Evolutionary conservation across 2,113 vertebrate genomes (phyloP), one percentile per base, ranked within the genome.

Genomic region (Haliaeetus leucogaster): DNA sequence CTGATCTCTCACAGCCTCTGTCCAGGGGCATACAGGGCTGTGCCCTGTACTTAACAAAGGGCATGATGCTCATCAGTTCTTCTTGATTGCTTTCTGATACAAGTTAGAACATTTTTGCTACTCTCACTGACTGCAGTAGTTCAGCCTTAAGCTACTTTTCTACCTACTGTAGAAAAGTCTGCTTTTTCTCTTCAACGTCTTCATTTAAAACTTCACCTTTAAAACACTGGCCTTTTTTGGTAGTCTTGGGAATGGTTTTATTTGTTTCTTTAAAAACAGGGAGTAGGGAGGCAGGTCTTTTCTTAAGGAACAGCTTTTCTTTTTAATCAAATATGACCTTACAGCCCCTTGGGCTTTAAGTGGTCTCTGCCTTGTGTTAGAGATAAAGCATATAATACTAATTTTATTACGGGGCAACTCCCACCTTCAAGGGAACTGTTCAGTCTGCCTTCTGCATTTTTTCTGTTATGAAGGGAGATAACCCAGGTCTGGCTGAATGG

Each of bases 31-130:
- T 7, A 18, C 14, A 52, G 62, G 89, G 59, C 45, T 82, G 27
- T 78, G 74, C 59, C 92, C 82, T 81, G 71, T 47, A 40, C 79
- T 92, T 90, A 29, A 17, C 16, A 27, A 45, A 87, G 84, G 84
- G 43, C 87, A 58, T 1, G 62, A n/a, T 70, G 84, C 74, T 96
- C 90, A 95, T 97, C 93, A 93, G 36, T 88, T 93, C 25, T 77
- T 85, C 67, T 42, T 94, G 95, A 95, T 86, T 95, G 88, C 87
- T 65, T 90, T 96, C 87, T 19, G 11, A 19, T 66, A 59, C 1
- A 79, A 93, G 68, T 61, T 55, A 86, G 82, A 90, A 73, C 20
- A 27, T 72, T 73, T 62, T 52, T 90, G 29, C 65, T 73, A 3
- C 77, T 82, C 50, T 86, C 25, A n/a, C 34, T 58, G 52, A 61